These are phyloP conservation scores for Triplophysa dalaica DNA, from an alignment of 2,113 vertebrate species.

Conservation along the genomic window DNA sequence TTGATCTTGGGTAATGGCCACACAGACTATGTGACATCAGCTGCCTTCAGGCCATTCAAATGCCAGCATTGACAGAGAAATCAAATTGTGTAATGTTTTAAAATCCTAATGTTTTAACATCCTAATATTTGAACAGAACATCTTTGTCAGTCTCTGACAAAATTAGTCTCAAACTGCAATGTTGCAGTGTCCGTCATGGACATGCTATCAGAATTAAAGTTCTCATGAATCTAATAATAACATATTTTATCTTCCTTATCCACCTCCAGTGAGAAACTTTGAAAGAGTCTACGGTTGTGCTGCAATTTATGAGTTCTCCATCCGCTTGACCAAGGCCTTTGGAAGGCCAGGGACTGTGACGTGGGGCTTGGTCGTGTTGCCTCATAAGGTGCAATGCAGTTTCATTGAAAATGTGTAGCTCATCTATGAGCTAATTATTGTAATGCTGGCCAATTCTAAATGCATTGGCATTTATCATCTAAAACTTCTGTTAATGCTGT, in stretches of 20 bases:
- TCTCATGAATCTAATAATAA: neutral
- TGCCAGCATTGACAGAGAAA: no score
- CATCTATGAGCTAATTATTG: neutral
- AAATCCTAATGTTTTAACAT: no score
- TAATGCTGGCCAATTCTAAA: constrained; percentile 5
- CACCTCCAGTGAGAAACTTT: constrained; percentile 75
- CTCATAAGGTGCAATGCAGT: constrained; percentile 8
- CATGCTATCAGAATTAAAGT: no score
- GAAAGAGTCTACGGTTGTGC: constrained; percentile 49
- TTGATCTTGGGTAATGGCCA: no score
- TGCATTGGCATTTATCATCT: neutral
- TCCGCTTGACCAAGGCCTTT: neutral
- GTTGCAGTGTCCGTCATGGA: no score
- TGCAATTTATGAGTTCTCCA: neutral
- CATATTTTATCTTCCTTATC: constrained; percentile 28
- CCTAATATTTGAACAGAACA: no score
- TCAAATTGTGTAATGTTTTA: no score
- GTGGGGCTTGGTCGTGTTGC: neutral
- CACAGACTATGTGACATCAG: neutral
- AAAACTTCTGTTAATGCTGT: neutral
- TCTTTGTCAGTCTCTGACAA: no score
- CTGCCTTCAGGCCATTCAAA: no score
- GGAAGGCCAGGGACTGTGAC: neutral
- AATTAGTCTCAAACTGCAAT: no score
- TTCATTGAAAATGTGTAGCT: neutral